A percentile compares a stretch with the other conserved stretches of the same genome.
Conservation (phyloP, 2,888 invertebrate species). For the Chesias legatella region DNA sequence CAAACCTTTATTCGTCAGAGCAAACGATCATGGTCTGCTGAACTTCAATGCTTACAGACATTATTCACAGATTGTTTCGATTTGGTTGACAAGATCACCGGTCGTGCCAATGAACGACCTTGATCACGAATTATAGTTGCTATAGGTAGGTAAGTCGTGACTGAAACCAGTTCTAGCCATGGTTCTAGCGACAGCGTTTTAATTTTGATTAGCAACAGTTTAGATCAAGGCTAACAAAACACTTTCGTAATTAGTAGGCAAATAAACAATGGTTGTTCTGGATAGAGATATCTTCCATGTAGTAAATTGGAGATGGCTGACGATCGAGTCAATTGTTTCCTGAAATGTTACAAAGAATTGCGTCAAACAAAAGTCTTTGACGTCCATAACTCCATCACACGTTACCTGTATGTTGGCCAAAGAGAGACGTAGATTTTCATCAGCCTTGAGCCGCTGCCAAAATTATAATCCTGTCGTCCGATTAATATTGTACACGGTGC, state of each 20-base stretch:
- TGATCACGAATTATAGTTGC: conserved; percentile 19
- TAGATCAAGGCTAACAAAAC: conserved; percentile 6
- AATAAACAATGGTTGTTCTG: not conserved
- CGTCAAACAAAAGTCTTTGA: conserved; percentile 53
- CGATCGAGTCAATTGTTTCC: no score
- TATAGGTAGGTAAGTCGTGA: conserved; percentile 18
- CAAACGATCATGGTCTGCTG: conserved; percentile 3
- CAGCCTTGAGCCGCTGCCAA: conserved; percentile 75
- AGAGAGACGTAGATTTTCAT: conserved; percentile 72
- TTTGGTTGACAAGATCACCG: conserved; percentile 10
- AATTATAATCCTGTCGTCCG: conserved; percentile 48
- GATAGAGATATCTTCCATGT: no score
- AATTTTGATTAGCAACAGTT: conserved; percentile 13
- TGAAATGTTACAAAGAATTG: conserved; percentile 28
- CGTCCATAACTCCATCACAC: conserved; percentile 50
- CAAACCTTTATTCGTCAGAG: conserved; percentile 27
- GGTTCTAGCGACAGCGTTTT: conserved; percentile 16
- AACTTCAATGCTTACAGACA: not conserved
- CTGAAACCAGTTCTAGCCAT: conserved; percentile 18
- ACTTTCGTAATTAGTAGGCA: not conserved
- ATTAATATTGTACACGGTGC: conserved; percentile 45
- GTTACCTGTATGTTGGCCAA: conserved; percentile 56
- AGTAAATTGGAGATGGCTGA: no score
- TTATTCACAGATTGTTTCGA: conserved; percentile 5
- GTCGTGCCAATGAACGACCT: conserved; percentile 27